Evolutionary conservation across 1,140 invertebrate species (phyloP).

Genomic region (Lysiphlebus fabarum): DNA sequence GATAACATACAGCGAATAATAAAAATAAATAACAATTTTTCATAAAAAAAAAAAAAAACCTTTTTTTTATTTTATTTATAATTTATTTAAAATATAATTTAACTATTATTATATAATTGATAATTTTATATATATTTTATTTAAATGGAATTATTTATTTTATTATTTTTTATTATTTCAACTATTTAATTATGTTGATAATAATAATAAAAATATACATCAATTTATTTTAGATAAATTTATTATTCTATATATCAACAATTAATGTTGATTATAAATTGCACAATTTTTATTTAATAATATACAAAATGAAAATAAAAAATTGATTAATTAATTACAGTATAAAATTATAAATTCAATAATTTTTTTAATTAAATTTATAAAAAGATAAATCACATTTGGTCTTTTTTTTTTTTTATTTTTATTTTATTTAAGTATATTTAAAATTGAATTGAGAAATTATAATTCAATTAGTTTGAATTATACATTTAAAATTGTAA

Average conservation of each 20-base stretch:
- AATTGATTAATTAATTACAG: not conserved
- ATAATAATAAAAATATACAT: no score
- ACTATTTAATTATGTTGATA: no score
- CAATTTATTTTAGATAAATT: no score
- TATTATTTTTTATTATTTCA: no score
- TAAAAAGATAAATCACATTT: not conserved
- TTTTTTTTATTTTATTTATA: not conserved
- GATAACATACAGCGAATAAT: slow-evolving; percentile 28
- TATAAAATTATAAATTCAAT: not conserved
- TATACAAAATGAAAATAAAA: no score
- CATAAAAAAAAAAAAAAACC: slow-evolving; percentile 3
- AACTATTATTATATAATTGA: no score
- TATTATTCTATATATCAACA: no score
- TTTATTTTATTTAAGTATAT: slow-evolving; percentile 5
- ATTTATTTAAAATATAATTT: not conserved
- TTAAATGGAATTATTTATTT: no score
- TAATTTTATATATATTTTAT: no score
- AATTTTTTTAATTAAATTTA: not conserved
- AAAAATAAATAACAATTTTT: slow-evolving; percentile 24
- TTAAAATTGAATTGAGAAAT: not conserved
- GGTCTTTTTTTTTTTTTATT: not conserved
- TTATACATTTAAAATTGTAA: no score
- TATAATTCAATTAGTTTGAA: not conserved
- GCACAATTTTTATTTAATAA: no score
- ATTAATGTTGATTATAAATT: no score